Evolutionary conservation across 2,113 vertebrate species (phyloP).

Genomic region (Oreochromis aureus): DNA sequence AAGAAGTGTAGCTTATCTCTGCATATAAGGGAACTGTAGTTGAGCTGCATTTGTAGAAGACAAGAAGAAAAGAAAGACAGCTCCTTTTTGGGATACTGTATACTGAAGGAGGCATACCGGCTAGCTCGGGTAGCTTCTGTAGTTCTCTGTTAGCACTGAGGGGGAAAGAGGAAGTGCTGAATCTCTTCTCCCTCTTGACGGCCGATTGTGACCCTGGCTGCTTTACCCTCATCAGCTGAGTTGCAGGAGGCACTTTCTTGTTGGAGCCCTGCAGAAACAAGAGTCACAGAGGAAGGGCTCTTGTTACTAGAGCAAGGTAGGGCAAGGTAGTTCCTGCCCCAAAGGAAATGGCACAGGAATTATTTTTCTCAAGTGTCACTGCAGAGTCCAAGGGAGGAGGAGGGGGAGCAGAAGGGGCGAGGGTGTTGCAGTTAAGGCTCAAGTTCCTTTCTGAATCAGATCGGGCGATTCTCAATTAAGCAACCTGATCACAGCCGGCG

Average conservation of each 20-base stretch:
- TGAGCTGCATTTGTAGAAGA: background rate
- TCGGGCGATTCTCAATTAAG: conserved; percentile 46
- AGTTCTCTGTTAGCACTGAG: conserved; percentile 87
- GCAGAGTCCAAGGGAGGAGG: background rate
- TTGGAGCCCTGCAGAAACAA: conserved; percentile 74
- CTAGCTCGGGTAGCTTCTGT: conserved; percentile 82
- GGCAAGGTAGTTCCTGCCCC: conserved; percentile 19
- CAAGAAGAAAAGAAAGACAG: background rate
- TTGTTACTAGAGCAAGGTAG: conserved; percentile 30
- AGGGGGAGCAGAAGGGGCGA: background rate
- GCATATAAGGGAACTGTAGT: background rate
- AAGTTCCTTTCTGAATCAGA: conserved; percentile 66
- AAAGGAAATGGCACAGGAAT: conserved; percentile 29
- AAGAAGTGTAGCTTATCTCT: background rate
- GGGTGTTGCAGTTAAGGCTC: conserved; percentile 43
- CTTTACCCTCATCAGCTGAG: conserved; percentile 85
- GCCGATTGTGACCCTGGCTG: conserved; percentile 76
- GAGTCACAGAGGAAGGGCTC: conserved; percentile 42
- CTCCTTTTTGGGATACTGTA: background rate
- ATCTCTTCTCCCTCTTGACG: conserved; percentile 85
- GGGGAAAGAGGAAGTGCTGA: conserved; percentile 86
- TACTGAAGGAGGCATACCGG: conserved; percentile 72
- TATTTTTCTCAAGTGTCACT: background rate
- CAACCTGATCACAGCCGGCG: conserved; percentile 47
- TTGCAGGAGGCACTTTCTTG: conserved; percentile 77